Base-by-base conservation (phyloP, 2,888 invertebrate species). In the Pteria penguin region DNA sequence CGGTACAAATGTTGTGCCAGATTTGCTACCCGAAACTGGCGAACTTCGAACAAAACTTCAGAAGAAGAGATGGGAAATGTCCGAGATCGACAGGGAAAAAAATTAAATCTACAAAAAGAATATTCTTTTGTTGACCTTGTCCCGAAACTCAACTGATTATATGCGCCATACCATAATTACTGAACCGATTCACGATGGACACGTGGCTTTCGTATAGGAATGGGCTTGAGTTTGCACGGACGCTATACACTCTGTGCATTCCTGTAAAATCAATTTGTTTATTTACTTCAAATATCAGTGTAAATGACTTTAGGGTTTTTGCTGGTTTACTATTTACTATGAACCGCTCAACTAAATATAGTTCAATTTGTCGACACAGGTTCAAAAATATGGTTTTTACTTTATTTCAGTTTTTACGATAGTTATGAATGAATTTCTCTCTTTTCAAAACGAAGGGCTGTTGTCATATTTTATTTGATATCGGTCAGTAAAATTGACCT, bases 1-100 rank as follows among this genome's bases (percentile, higher is more conserved):
- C n/a, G 70, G 61, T 2, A 57, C 57, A 4, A 62, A 61, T 62
- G 70, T 62, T n/a, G 3, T 27, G n/a, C 36, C 52, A 8, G 70
- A 70, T 52, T 33, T 70, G 8, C 70, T 61, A 24, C 62, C 70
- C 1, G 61, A 31, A n/a, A 18, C 36, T 22, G 26, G 22, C 24
- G 32, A 61, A 52, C 54, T 18, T 4, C 3, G 68, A 3, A 26
- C 31, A 11, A 27, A 31, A 27, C 58, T 68, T 22, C 22, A 31
- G 24, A 68, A 68, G n/a, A 52, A 45, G 14, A 24, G 70, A 4
- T 32, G 32, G 18, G 45, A 60, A n/a, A 60, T 70, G 61, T 22
- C 68, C 11, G 45, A 45, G 18, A 45, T 45, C 18, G 45, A 45
- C 11, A 45, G 45, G 18, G 11, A 45, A 18, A 45, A 45, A 18